phyloP scores from a whole-genome alignment of 2,113 vertebrate genomes.

The Platichthys stellatus region DNA sequence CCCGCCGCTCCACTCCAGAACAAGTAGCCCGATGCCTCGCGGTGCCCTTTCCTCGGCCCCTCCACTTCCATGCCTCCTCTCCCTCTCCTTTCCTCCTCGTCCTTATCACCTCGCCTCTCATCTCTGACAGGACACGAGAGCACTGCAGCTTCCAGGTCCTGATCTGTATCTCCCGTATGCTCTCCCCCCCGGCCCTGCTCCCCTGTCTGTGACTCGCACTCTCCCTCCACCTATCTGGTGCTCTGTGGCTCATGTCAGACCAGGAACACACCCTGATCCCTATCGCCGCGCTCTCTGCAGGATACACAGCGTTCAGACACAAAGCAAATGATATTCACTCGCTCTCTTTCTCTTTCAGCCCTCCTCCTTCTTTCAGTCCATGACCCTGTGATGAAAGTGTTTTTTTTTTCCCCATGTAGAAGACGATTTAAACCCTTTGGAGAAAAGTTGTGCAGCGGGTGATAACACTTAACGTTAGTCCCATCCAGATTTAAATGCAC shows the following conservation, averaged over 20 bases:
- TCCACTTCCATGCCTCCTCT: conserved; percentile 42
- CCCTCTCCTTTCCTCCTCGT: conserved; percentile 42
- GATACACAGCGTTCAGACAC: conserved; percentile 52
- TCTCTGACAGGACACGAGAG: conserved; percentile 67
- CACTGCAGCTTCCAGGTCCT: conserved; percentile 67
- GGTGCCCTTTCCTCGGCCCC: conserved; percentile 51
- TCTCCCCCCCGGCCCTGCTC: conserved; percentile 20
- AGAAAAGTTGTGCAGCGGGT: conserved; percentile 14
- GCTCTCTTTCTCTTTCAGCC: conserved; percentile 1
- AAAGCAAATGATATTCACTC: conserved; percentile 19
- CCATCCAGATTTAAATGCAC: conserved; percentile 1
- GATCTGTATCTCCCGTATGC: conserved; percentile 65
- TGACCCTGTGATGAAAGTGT: conserved; percentile 27
- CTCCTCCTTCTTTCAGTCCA: conserved; percentile 7
- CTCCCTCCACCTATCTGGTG: conserved; percentile 36
- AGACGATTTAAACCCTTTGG: background rate
- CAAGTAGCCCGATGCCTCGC: conserved; percentile 43
- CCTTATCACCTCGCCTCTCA: conserved; percentile 62
- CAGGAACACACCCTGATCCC: conserved; percentile 67
- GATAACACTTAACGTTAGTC: conserved; percentile 21
- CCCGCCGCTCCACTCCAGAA: conserved; percentile 39
- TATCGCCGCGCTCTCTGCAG: conserved; percentile 62
- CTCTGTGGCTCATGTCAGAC: conserved; percentile 67
- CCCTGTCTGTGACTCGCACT: conserved; percentile 9
- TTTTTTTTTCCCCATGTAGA: too few species aligned